A percentile compares a stretch with the other conserved stretches of the same genome.
These are phyloP conservation scores for Drosophila kuntzei DNA, from an alignment of 2,888 invertebrate species.

Conservation along the genomic window DNA sequence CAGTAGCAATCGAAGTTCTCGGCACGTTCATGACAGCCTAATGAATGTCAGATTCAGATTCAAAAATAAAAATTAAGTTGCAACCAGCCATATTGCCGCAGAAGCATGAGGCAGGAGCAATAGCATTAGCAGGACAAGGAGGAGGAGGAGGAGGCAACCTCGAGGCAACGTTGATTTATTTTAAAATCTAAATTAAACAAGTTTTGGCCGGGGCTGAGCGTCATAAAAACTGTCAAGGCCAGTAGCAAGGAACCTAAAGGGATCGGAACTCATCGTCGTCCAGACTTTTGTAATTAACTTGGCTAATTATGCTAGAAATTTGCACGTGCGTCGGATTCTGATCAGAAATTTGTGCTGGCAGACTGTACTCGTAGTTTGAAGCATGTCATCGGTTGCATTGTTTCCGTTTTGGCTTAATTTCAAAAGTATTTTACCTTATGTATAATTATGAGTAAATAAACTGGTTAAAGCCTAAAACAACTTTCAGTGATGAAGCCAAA, in stretches of 20 bases:
- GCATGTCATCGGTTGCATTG: constrained; percentile 20
- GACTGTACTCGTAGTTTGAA: constrained; percentile 27
- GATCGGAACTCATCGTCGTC: constrained; percentile 26
- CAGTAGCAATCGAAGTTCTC: constrained; percentile 48
- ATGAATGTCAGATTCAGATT: constrained; percentile 58
- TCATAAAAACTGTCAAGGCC: constrained; percentile 44
- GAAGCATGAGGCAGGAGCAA: no score
- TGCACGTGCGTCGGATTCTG: constrained; percentile 64
- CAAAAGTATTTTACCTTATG: constrained; percentile 61
- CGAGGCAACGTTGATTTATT: constrained; percentile 46
- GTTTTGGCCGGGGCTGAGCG: constrained; percentile 44
- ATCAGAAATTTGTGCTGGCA: constrained; percentile 19
- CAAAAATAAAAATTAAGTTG: constrained; percentile 25
- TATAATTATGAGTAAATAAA: constrained; percentile 61
- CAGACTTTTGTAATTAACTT: constrained; percentile 75
- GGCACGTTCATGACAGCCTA: constrained; percentile 65
- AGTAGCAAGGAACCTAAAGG: neutral
- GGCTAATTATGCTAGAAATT: constrained; percentile 74
- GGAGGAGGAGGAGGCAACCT: constrained; percentile 3
- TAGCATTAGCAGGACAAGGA: neutral
- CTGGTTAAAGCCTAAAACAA: constrained; percentile 59
- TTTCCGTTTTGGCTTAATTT: constrained; percentile 66
- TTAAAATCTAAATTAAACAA: constrained; percentile 71
- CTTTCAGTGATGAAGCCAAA: constrained; percentile 71
- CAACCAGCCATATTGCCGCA: neutral